These are phyloP conservation scores for Vanessa atalanta DNA, from an alignment of 1,140 invertebrate genomes.

Conservation along the genomic window DNA sequence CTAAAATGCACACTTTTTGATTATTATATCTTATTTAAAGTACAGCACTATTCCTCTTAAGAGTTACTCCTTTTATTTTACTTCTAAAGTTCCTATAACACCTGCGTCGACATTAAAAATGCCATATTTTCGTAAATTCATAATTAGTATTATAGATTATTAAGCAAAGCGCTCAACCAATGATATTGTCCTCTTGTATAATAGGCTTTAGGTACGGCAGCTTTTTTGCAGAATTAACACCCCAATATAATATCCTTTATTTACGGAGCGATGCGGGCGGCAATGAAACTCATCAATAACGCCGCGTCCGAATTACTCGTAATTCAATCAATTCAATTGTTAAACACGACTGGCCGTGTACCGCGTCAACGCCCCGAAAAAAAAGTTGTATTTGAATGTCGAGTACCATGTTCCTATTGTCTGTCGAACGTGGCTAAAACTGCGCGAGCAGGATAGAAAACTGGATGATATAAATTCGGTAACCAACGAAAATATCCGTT, in stretches of 20 bases:
- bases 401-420: background rate
- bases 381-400: constrained; percentile 1
- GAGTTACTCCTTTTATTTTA: too few relatives aligned
- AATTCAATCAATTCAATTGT: constrained; percentile 78
- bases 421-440: background rate
- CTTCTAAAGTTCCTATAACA: too few relatives aligned
- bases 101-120: too few relatives aligned
- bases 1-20: too few relatives aligned
- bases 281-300: constrained; percentile 59
- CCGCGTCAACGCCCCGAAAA: constrained; percentile 63
- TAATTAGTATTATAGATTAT: too few relatives aligned
- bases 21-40: too few relatives aligned
- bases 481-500: background rate
- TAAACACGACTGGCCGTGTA: constrained; percentile 64
- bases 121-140: too few relatives aligned
- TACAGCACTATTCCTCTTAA: too few relatives aligned
- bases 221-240: constrained; percentile 28
- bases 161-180: too few relatives aligned
- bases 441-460: background rate
- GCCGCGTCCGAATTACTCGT: constrained; percentile 56
- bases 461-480: background rate
- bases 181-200: too few relatives aligned
- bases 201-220: background rate
- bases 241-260: constrained; percentile 26
- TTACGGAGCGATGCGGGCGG: constrained; percentile 62